These are phyloP conservation scores for Prosapia bicincta DNA, from an alignment of 2,888 invertebrate species.

Conservation along the genomic window DNA sequence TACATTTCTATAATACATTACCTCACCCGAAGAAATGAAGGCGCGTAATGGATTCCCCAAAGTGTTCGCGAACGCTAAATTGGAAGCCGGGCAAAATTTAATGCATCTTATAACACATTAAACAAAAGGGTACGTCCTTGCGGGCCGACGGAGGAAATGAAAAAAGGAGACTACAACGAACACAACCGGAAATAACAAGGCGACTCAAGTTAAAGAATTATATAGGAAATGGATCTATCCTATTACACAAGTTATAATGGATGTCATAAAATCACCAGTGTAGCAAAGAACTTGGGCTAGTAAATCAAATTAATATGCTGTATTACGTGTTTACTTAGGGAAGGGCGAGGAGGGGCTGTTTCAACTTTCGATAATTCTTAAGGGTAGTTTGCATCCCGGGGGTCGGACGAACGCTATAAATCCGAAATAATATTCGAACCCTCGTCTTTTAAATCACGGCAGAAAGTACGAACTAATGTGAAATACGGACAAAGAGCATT, in stretches of 20 bases:
- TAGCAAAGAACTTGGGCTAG: conserved; percentile 12
- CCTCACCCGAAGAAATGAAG: too few species aligned
- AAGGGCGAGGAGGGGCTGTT: background rate
- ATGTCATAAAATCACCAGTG: conserved; percentile 15
- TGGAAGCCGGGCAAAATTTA: background rate
- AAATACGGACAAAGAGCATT: background rate
- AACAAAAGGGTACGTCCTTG: background rate
- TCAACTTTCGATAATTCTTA: conserved; percentile 19
- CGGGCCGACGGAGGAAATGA: background rate
- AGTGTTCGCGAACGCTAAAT: background rate
- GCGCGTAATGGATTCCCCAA: too few species aligned
- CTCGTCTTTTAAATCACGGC: background rate
- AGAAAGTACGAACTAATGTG: background rate
- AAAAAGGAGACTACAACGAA: background rate
- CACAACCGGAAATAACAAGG: conserved; percentile 3
- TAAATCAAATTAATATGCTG: conserved; percentile 24
- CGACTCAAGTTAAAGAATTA: conserved; percentile 6
- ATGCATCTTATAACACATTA: background rate
- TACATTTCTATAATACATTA: too few species aligned
- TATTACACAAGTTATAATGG: conserved; percentile 20
- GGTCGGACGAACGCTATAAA: conserved; percentile 11
- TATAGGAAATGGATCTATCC: conserved; percentile 16
- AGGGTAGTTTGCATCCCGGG: conserved; percentile 12
- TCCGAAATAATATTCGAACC: conserved; percentile 16
- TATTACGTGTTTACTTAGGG: conserved; percentile 20